Percentiles rank a stretch among this genome's conserved stretches.
Conservation (phyloP, 2,113 vertebrate genomes). For the Ariopsis seemanni region DNA sequence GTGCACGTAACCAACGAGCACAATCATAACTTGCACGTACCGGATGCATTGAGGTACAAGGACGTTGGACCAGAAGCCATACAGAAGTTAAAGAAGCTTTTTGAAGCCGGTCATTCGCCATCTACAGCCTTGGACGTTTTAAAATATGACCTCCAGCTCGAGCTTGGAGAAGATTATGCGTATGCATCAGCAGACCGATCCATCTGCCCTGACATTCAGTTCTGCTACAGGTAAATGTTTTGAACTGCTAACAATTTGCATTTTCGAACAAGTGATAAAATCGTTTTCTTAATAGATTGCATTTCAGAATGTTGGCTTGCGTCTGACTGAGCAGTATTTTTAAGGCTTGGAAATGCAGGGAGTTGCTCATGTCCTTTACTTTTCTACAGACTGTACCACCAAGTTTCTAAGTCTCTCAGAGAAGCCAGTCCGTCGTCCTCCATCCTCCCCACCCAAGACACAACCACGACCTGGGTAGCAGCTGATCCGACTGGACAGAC, state of each 20-base stretch:
- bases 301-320: background rate
- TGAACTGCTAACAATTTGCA: too few species aligned
- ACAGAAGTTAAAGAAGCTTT: constrained; percentile 49
- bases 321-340: background rate
- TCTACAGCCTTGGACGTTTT: constrained; percentile 52
- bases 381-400: constrained; percentile 49
- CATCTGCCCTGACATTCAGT: constrained; percentile 53
- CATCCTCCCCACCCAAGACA: constrained; percentile 23
- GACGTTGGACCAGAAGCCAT: constrained; percentile 52
- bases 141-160: constrained; percentile 54
- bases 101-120: constrained; percentile 50
- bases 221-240: constrained; percentile 52
- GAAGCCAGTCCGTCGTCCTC: constrained; percentile 23
- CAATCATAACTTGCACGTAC: constrained; percentile 49
- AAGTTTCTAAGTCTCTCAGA: constrained; percentile 41
- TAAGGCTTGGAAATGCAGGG: background rate
- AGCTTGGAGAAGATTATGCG: constrained; percentile 48
- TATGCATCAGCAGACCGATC: constrained; percentile 46
- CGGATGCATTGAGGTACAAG: constrained; percentile 44
- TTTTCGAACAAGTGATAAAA: background rate
- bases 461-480: background rate
- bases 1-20: constrained; percentile 52
- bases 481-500: constrained; percentile 17
- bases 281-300: background rate
- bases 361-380: background rate